These are phyloP conservation scores for Polylopha cassiicola DNA, from an alignment of 2,888 invertebrate species.

Conservation along the genomic window DNA sequence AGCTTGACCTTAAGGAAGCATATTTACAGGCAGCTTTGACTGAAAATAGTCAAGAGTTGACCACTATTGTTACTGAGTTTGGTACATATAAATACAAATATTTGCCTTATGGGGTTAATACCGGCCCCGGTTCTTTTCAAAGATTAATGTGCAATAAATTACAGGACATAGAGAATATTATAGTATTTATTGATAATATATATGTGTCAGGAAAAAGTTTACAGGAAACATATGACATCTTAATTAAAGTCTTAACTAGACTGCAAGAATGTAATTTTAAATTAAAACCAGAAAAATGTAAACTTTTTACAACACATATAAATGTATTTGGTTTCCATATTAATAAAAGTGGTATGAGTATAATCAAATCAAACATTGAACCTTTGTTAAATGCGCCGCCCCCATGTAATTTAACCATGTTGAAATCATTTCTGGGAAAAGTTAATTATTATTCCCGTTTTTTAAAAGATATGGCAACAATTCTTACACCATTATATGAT, in stretches of 20 bases:
- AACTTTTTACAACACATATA: conserved; percentile 6
- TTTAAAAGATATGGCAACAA: not conserved
- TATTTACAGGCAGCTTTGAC: conserved; percentile 23
- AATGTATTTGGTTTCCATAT: conserved; percentile 2
- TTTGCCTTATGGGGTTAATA: conserved; percentile 19
- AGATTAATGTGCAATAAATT: conserved; percentile 20
- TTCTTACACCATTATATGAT: not conserved
- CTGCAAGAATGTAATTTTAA: conserved; percentile 1
- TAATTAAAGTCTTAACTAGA: not conserved
- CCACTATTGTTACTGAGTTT: conserved; percentile 21
- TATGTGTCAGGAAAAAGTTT: not conserved
- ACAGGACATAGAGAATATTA: conserved; percentile 4
- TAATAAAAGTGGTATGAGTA: not conserved
- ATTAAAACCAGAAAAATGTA: conserved; percentile 5
- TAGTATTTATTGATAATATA: conserved; percentile 14
- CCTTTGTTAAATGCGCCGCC: not conserved
- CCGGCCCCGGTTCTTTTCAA: conserved; percentile 23
- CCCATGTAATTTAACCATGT: not conserved
- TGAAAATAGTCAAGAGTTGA: conserved; percentile 13
- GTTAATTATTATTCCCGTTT: conserved; percentile 1
- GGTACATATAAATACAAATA: conserved; percentile 21
- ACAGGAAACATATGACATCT: not conserved
- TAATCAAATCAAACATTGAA: not conserved
- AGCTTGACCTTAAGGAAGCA: conserved; percentile 25
- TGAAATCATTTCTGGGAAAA: not conserved